Percentiles rank a stretch among this genome's conserved stretches.
phyloP scores from a whole-genome alignment of 2,113 vertebrate species.

The Ovis aries region ARS-UI_Ramb_v3.0 NC_056060.1:65760501-65761000 shows the following conservation, averaged over 20 bases:
- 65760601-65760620: background rate
- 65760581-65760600: background rate
- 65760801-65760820: background rate
- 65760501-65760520: background rate
- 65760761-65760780: background rate
- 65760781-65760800: background rate
- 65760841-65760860: background rate
- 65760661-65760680: background rate
- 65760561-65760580: background rate
- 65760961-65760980: background rate
- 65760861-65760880: background rate
- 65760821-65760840: background rate
- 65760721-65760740: background rate
- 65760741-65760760: background rate
- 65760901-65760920: background rate
- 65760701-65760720: background rate
- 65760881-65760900: background rate
- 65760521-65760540: background rate
- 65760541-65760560: background rate
- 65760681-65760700: background rate
- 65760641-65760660: background rate
- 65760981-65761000: background rate
- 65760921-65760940: background rate
- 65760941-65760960: background rate
- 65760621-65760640: background rate